These are phyloP conservation scores for Liopterus haemorrhoidalis DNA, from an alignment of 2,888 invertebrate genomes.

Conservation along the genomic window DNA sequence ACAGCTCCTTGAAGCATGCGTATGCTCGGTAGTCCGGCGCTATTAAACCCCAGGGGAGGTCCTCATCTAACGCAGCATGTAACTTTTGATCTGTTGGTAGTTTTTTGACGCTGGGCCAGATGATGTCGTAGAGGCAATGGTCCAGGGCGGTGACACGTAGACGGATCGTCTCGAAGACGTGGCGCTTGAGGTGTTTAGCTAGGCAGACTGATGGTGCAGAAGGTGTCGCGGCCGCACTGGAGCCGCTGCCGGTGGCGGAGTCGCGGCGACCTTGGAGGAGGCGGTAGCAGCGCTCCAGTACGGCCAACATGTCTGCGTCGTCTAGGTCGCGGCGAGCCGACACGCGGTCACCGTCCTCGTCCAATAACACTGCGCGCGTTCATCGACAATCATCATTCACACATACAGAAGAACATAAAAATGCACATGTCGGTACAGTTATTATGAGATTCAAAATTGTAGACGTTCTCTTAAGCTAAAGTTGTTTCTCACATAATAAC, in stretches of 20 bases:
- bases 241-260: conserved; percentile 51
- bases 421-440: too few relatives aligned
- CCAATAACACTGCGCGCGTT: too few relatives aligned
- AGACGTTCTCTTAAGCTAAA: too few relatives aligned
- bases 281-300: conserved; percentile 70
- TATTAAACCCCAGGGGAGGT: conserved; percentile 68
- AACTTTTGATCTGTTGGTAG: conserved; percentile 56
- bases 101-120: conserved; percentile 84
- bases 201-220: conserved; percentile 52
- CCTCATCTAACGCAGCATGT: conserved; percentile 58
- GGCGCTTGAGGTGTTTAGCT: conserved; percentile 67
- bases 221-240: conserved; percentile 41
- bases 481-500: too few relatives aligned
- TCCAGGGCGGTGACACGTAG: conserved; percentile 72
- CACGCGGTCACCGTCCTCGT: too few relatives aligned
- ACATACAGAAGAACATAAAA: too few relatives aligned
- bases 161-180: conserved; percentile 69
- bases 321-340: conserved; percentile 68
- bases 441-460: too few relatives aligned
- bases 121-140: conserved; percentile 80
- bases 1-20: conserved; percentile 73
- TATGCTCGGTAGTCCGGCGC: conserved; percentile 84
- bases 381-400: too few relatives aligned
- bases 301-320: conserved; percentile 63
- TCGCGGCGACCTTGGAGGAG: conserved; percentile 59